Percentiles rank a stretch among this genome's conserved stretches.
Evolutionary conservation across 2,888 invertebrate species (phyloP).

Genomic region (Perizoma flavofasciatum): DNA sequence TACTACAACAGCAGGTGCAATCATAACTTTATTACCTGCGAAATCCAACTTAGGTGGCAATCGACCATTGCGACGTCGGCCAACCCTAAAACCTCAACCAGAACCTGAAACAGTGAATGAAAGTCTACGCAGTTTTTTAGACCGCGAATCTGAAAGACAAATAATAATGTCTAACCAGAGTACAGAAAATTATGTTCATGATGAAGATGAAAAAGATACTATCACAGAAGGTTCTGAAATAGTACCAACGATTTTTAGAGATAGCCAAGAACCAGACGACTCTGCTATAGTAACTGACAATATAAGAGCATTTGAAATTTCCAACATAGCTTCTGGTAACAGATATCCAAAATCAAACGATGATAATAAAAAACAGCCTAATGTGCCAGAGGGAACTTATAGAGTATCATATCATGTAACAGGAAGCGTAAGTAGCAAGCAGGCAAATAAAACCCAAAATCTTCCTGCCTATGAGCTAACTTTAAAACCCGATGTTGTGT

Average conservation of each 20-base stretch:
- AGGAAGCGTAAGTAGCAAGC: slow-evolving; percentile 77
- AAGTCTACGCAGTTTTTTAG: slow-evolving; percentile 65
- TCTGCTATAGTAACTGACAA: slow-evolving; percentile 51
- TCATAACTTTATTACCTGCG: slow-evolving; percentile 88
- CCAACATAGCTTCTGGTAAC: slow-evolving; percentile 50
- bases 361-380: slow-evolving; percentile 47
- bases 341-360: slow-evolving; percentile 72
- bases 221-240: slow-evolving; percentile 51
- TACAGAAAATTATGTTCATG: slow-evolving; percentile 57
- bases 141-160: slow-evolving; percentile 53
- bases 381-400: slow-evolving; percentile 73
- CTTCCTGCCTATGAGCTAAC: slow-evolving; percentile 74
- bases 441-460: slow-evolving; percentile 73
- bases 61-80: slow-evolving; percentile 87
- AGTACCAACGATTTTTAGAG: slow-evolving; percentile 45
- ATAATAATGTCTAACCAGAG: slow-evolving; percentile 55
- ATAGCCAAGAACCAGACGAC: slow-evolving; percentile 44
- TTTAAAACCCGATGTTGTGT: slow-evolving; percentile 73
- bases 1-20: slow-evolving; percentile 61
- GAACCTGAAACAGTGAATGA: slow-evolving; percentile 57
- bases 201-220: slow-evolving; percentile 46
- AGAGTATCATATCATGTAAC: slow-evolving; percentile 78
- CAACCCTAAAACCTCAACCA: slow-evolving; percentile 70
- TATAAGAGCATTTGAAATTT: slow-evolving; percentile 44
- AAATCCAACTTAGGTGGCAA: slow-evolving; percentile 91